Percentiles rank a stretch among this genome's conserved stretches.
These are phyloP conservation scores for Psettodes erumei DNA, from an alignment of 2,113 vertebrate genomes.

Conservation along the genomic window DNA sequence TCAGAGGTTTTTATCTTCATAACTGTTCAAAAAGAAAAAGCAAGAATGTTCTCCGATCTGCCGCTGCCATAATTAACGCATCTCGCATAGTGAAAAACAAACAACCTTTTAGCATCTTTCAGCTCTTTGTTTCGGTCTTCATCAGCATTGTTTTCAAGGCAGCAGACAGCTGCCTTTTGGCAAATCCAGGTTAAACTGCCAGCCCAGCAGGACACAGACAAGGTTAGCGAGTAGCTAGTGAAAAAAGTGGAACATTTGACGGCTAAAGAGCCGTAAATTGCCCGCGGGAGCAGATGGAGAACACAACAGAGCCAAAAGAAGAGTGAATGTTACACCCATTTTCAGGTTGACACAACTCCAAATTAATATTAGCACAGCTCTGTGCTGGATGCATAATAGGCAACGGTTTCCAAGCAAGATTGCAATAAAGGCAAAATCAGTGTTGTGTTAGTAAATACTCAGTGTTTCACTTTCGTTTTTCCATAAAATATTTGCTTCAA, in stretches of 20 bases:
- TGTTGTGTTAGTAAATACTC: no score
- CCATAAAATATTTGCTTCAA: neutral
- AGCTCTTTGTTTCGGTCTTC: neutral
- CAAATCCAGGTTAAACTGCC: slow-evolving; percentile 1
- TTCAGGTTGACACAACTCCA: no score
- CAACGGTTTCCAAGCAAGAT: no score
- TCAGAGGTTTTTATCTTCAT: neutral
- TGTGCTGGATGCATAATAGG: no score
- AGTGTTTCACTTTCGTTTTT: no score
- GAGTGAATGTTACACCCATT: no score
- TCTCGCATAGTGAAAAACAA: neutral
- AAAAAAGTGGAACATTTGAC: slow-evolving; percentile 22
- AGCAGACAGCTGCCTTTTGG: neutral
- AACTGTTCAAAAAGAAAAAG: neutral
- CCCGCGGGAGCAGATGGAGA: neutral
- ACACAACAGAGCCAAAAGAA: neutral
- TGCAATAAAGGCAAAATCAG: neutral
- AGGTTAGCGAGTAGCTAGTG: neutral
- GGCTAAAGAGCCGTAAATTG: neutral
- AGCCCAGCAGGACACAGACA: slow-evolving; percentile 6
- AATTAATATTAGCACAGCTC: no score
- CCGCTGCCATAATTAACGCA: neutral
- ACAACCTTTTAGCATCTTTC: neutral
- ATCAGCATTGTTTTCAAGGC: slow-evolving; percentile 15
- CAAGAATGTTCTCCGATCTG: neutral